A percentile compares a stretch with the other conserved stretches of the same genome.
phyloP scores from a whole-genome alignment of 2,113 vertebrate genomes.

The Nycticebus coucang region DNA sequence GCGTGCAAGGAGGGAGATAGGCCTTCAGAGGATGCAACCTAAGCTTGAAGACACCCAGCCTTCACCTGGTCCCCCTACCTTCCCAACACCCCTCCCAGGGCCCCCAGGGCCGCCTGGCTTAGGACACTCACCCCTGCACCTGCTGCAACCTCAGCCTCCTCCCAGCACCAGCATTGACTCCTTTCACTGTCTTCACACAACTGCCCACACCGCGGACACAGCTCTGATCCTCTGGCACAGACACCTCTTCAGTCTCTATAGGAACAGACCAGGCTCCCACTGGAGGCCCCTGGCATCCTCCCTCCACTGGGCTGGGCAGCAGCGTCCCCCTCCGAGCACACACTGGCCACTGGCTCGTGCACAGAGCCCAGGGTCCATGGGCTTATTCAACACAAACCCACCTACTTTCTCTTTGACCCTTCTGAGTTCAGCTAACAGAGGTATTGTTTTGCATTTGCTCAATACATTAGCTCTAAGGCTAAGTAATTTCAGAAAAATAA shows the following conservation, averaged over 20 bases:
- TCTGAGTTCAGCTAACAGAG: background rate
- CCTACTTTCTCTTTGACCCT: background rate
- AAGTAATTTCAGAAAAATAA: background rate
- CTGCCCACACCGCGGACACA: fast-evolving
- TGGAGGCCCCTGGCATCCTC: fast-evolving
- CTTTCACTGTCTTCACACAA: background rate
- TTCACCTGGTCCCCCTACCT: no score
- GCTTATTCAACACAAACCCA: no score
- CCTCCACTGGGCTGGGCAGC: fast-evolving
- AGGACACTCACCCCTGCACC: background rate
- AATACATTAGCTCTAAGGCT: background rate
- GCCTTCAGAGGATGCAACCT: background rate
- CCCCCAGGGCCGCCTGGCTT: background rate
- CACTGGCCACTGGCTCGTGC: no score
- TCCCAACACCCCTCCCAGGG: fast-evolving
- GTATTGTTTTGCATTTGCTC: background rate
- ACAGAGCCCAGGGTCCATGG: no score
- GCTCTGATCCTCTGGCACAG: background rate
- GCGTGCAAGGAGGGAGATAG: fast-evolving
- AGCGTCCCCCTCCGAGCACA: background rate
- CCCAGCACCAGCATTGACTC: fast-evolving
- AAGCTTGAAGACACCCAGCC: background rate
- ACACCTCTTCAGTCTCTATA: no score
- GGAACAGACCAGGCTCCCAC: background rate
- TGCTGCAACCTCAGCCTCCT: fast-evolving